These are phyloP conservation scores for Morpho achilles DNA, from an alignment of 2,888 invertebrate species.

Conservation along the genomic window DNA sequence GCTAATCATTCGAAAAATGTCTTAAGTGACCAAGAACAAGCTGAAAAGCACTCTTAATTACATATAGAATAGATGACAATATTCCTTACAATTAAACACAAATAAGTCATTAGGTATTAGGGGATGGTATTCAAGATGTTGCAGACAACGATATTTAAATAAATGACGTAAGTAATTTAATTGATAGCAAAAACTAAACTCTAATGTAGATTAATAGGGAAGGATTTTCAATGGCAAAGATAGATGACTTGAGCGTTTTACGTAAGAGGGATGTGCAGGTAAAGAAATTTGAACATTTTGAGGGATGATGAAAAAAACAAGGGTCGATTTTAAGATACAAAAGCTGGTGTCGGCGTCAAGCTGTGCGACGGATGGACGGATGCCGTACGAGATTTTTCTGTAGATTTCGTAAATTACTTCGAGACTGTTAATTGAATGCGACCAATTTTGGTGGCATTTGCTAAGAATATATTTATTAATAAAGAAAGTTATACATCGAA, in stretches of 20 bases:
- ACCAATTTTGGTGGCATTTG: slow-evolving; percentile 52
- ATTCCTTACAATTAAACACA: slow-evolving; percentile 41
- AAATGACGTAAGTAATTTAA: slow-evolving; percentile 38
- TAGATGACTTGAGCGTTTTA: slow-evolving; percentile 28
- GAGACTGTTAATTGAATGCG: slow-evolving; percentile 68
- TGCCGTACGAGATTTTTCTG: slow-evolving; percentile 68
- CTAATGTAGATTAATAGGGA: slow-evolving; percentile 31
- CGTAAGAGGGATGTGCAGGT: slow-evolving; percentile 55
- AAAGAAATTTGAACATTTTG: slow-evolving; percentile 75
- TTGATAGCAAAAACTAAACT: slow-evolving; percentile 28
- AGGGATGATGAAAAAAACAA: slow-evolving; percentile 74
- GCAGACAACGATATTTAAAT: slow-evolving; percentile 36
- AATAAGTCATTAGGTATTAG: slow-evolving; percentile 65
- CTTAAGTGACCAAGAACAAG: slow-evolving; percentile 32
- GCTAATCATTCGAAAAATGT: slow-evolving; percentile 38
- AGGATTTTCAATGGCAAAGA: slow-evolving; percentile 26
- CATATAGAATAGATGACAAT: slow-evolving; percentile 38
- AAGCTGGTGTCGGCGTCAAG: slow-evolving; percentile 72
- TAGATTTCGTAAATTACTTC: slow-evolving; percentile 60
- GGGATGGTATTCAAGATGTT: slow-evolving; percentile 75
- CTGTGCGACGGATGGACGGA: slow-evolving; percentile 72
- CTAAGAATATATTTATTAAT: slow-evolving; percentile 29
- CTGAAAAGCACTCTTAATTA: slow-evolving; percentile 39
- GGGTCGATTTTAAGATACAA: slow-evolving; percentile 73
- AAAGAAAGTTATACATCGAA: too few species aligned